phyloP scores from a whole-genome alignment of 2,797 vertebrate genomes.

The Sebastiscus tertius region DNA sequence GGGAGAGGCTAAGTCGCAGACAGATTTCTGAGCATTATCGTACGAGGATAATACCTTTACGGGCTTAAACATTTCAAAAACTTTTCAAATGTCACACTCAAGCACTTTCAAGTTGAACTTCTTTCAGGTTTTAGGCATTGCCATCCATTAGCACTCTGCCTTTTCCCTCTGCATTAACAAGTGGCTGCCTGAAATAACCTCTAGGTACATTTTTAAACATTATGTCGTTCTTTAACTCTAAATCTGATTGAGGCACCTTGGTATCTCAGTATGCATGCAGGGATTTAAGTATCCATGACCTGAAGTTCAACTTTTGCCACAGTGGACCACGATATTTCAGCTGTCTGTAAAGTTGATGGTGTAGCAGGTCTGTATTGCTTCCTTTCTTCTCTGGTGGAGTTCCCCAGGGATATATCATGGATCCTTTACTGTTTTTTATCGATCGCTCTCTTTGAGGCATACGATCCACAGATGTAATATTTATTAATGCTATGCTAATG shows the following conservation, averaged over 20 bases:
- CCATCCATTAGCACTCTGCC: background rate
- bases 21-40: slow-evolving; percentile 29
- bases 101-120: slow-evolving; percentile 17
- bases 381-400: background rate
- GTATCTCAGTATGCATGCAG: background rate
- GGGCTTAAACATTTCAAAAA: slow-evolving; percentile 30
- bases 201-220: background rate
- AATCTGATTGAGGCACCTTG: background rate
- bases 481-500: background rate
- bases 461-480: background rate
- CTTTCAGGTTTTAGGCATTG: slow-evolving; percentile 2
- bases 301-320: background rate
- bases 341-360: background rate
- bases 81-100: slow-evolving; percentile 42
- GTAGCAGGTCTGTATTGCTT: background rate
- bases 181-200: background rate
- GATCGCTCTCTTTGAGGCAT: background rate
- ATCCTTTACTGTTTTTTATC: background rate
- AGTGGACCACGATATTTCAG: background rate
- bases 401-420: background rate
- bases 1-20: slow-evolving; percentile 21
- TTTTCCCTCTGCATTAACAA: background rate
- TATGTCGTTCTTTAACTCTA: background rate
- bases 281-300: background rate
- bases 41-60: slow-evolving; percentile 28